Evolutionary conservation across 2,113 vertebrate species (phyloP), one percentile per base, ranked within the genome.

Genomic region (Opisthocomus hoazin): DNA sequence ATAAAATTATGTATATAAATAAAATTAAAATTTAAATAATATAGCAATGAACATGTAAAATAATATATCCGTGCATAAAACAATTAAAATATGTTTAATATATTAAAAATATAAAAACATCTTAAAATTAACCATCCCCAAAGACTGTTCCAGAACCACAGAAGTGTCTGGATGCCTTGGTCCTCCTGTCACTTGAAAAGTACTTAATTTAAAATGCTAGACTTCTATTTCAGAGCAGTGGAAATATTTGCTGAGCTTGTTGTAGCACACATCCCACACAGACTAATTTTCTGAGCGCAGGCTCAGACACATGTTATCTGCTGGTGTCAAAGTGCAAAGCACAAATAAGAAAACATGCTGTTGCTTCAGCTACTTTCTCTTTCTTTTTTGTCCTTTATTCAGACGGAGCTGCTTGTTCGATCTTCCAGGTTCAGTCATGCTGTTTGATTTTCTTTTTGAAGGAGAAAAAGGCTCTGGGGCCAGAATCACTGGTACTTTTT

Each of bases 381-480:
- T 83, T 17, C 45, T 4, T 88, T 94, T 80, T 88, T 90, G 27
- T 86, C 34, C 36, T 84, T 83, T 76, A 90, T 85, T 87, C 64
- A 84, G 48, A 51, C 11, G 8, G 50, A 92, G 58, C 57, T 94
- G 12, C 30, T 89, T 90, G 29, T 79, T 87, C 65, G 43, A 51
- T 76, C 63, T 90, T 75, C 30, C 66, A 85, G 34, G 34, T 80
- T 93, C 70, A 57, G 66, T 86, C 85, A 90, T 18, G 53, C 39
- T 73, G 17, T 86, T 94, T 88, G 63, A 78, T 95, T 93, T 94
- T 89, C 58, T 46, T 61, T 90, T 58, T 77, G 68, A 88, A 83
- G 45, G 12, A 80, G n/a, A 88, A 92, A 93, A 90, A 57, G 19
- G 10, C 26, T 84, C 36, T 69, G 50, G 27, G 58, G 50, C 53